A percentile compares a stretch with the other conserved stretches of the same genome.
Evolutionary conservation across 2,113 vertebrate genomes (phyloP).

Genomic region (Heterocephalus glaber): DNA sequence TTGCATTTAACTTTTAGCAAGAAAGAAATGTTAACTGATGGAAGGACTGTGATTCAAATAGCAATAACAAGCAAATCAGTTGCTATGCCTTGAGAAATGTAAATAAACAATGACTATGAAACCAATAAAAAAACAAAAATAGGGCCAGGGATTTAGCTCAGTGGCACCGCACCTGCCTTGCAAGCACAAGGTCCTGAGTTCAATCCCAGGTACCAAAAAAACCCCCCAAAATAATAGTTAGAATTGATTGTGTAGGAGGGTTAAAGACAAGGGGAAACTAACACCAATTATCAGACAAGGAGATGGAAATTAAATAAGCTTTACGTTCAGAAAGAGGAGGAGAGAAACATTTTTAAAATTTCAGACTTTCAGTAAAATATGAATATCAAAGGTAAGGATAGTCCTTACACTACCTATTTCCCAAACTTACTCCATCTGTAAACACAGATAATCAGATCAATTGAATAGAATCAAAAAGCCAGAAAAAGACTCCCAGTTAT

Average conservation of each 20-base stretch:
- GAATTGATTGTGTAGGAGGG: no score
- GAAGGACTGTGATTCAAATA: background rate
- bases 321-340: background rate
- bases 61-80: background rate
- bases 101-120: background rate
- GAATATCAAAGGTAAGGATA: background rate
- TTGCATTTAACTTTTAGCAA: background rate
- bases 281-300: background rate
- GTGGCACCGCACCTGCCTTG: no score
- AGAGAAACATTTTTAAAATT: background rate
- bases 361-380: background rate
- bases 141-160: no score
- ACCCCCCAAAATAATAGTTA: background rate
- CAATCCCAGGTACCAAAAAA: no score
- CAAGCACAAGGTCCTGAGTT: no score
- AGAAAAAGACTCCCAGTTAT: background rate
- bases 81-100: background rate
- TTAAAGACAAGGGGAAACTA: background rate
- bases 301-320: background rate
- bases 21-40: background rate
- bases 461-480: background rate
- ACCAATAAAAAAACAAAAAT: background rate
- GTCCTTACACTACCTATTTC: background rate
- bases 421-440: background rate
- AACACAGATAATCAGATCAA: background rate